Evolutionary conservation across 92 coral and sea anemone genomes (phyloP).

Genomic region (Porites evermanni): DNA sequence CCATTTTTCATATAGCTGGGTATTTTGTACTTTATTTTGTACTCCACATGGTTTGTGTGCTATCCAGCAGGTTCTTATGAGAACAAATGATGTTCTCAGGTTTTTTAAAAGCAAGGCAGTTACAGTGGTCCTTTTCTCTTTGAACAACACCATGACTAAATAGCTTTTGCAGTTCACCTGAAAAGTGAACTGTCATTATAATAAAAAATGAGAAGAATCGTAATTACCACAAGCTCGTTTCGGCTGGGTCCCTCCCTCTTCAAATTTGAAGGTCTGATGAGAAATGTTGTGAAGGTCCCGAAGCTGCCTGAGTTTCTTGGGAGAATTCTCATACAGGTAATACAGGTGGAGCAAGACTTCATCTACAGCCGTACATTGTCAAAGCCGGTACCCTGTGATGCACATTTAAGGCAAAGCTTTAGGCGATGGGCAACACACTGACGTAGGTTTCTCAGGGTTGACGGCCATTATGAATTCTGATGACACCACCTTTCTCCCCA

Average conservation of each 20-base stretch:
- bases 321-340: conserved; percentile 11
- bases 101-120: neutral
- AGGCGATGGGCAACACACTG: too few relatives aligned
- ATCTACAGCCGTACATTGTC: too few relatives aligned
- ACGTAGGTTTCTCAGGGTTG: too few relatives aligned
- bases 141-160: neutral
- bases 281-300: conserved; percentile 63
- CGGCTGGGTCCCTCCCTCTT: conserved; percentile 72
- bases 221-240: conserved; percentile 73
- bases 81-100: neutral
- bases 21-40: neutral
- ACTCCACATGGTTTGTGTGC: conserved; percentile 71
- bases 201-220: neutral
- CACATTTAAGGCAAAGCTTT: too few relatives aligned
- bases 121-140: neutral
- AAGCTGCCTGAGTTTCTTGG: too few relatives aligned
- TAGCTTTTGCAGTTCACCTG: conserved; percentile 10
- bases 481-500: too few relatives aligned
- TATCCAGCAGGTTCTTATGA: conserved; percentile 74
- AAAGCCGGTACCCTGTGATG: too few relatives aligned
- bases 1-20: too few relatives aligned
- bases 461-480: too few relatives aligned
- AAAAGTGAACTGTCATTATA: neutral
- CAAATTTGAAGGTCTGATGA: conserved; percentile 70
- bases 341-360: too few relatives aligned